Evolutionary conservation across 1,140 invertebrate species (phyloP), one percentile per base, ranked within the genome.

Genomic region (Penaeus indicus): DNA sequence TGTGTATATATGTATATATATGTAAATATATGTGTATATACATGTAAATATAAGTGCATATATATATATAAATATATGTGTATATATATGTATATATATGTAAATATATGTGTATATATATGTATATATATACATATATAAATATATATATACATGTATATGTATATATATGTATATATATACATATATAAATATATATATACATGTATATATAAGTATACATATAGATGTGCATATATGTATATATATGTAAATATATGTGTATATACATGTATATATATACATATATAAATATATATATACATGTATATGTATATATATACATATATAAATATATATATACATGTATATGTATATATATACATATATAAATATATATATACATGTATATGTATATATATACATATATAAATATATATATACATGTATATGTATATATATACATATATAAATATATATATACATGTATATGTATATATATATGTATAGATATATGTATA

Each of bases 41-140:
- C 32, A 25, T 75, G 42, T 32, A 11, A 16, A 22, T 11, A 42
- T 38, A 42, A 1, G 22, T 79, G 22, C 21, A 75, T 38, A 27
- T 75, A 38, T 75, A 75, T 75, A 75, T 75, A 75, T 75, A 75
- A 16, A 75, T 38, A 75, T 38, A 75, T 38, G 38, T 38, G 38
- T 75, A 75, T 10, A 67, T 67, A 67, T 19, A 67, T 72, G 27
- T 72, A 72, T 72, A 72, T 72, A 72, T n/a, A 72, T 72, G 10
- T 47, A 47, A 5, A 47, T 47, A 47, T 47, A 72, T 72, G 27
- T 72, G n/a, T 72, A 72, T n/a, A 25, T 0, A 75, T 27, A 75
- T 8, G 27, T 8, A 75, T n/a, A 75, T 32, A 75, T 18, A 32
- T 32, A 27, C 18, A 19, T 75, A 75, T 75, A 75, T 38, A 75